Conservation (phyloP, 1,140 invertebrate species). For the Papilio aristodemus region DNA sequence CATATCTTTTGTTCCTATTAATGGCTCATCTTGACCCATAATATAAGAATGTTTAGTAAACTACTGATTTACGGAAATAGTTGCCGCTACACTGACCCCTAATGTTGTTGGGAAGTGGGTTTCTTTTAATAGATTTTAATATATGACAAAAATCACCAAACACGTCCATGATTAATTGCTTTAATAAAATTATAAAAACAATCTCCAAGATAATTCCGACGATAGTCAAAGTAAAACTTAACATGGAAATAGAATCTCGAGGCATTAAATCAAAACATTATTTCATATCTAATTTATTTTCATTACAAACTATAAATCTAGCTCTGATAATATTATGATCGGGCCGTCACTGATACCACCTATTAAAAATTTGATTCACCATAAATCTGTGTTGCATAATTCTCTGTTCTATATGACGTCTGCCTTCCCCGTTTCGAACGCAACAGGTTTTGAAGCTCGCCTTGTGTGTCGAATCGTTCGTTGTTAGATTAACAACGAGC, state of each 20-base stretch:
- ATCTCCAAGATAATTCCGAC: constrained; percentile 3
- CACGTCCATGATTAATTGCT: constrained; percentile 1
- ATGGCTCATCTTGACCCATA: too few relatives aligned
- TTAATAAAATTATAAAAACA: constrained; percentile 17
- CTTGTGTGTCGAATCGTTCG: constrained; percentile 61
- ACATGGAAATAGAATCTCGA: constrained; percentile 33
- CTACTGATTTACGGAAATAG: too few relatives aligned
- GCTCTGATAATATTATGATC: constrained; percentile 50
- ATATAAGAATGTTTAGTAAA: too few relatives aligned
- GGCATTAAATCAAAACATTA: constrained; percentile 38
- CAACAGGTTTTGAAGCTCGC: constrained; percentile 63
- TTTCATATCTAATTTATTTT: constrained; percentile 42
- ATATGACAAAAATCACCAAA: not conserved
- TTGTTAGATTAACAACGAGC: constrained; percentile 64
- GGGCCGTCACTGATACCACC: constrained; percentile 45
- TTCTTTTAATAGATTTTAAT: not conserved
- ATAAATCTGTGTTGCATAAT: constrained; percentile 56
- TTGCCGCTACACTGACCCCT: too few relatives aligned
- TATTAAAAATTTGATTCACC: constrained; percentile 51
- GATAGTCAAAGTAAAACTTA: constrained; percentile 6
- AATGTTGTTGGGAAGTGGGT: too few relatives aligned
- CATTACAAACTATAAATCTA: constrained; percentile 46
- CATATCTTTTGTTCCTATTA: not conserved
- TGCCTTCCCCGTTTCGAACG: constrained; percentile 36
- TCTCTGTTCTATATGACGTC: constrained; percentile 33